phyloP scores from a whole-genome alignment of 2,888 invertebrate species.

The Tanytarsus gracilentus region DNA sequence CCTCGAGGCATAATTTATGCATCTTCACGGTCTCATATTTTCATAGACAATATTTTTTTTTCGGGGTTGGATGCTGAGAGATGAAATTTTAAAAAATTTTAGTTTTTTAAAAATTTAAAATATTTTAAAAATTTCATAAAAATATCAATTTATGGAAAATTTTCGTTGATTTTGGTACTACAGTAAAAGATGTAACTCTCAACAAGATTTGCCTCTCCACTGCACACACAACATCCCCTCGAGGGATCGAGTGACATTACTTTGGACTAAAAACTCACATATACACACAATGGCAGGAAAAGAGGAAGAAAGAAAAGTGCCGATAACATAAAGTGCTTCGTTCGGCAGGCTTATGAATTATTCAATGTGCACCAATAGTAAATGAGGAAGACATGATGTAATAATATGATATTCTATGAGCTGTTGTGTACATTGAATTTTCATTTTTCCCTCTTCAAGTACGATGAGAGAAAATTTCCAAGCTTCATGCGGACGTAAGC shows the following conservation, averaged over 20 bases:
- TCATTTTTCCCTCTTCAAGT: conserved; percentile 2
- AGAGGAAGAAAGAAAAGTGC: background rate
- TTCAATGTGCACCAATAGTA: conserved; percentile 22
- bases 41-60: too few relatives aligned
- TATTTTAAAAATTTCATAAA: too few relatives aligned
- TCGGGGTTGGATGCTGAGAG: too few relatives aligned
- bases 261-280: background rate
- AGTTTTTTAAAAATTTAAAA: too few relatives aligned
- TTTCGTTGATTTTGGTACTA: too few relatives aligned
- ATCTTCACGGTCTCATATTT: background rate
- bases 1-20: background rate
- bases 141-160: too few relatives aligned
- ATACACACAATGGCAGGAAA: background rate
- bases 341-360: conserved; percentile 26
- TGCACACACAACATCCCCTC: too few relatives aligned
- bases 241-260: too few relatives aligned
- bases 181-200: too few relatives aligned
- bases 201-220: too few relatives aligned
- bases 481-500: background rate
- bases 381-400: conserved; percentile 26
- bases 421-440: conserved; percentile 17
- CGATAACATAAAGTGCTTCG: too few relatives aligned
- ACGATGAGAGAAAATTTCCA: background rate
- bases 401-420: conserved; percentile 25
- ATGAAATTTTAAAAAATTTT: too few relatives aligned